Conservation (phyloP, 2,797 vertebrate species). For the Ctenopoma kingsleyae region DNA sequence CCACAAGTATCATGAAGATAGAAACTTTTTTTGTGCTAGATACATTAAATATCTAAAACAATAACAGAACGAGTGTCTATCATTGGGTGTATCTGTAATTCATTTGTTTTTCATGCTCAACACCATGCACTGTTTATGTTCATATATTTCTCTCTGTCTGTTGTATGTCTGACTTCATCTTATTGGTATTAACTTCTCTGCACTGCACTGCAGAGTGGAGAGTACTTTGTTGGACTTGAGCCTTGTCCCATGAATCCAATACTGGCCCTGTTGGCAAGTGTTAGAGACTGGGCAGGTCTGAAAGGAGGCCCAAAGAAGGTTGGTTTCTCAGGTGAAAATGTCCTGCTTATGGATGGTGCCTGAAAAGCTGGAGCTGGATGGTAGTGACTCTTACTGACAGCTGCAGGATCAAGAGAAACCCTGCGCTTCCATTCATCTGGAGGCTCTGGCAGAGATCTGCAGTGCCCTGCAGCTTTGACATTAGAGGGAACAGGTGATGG, state of each 20-base stretch:
- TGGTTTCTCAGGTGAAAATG: slow-evolving; percentile 71
- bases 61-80: no score
- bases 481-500: slow-evolving; percentile 85
- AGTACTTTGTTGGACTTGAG: slow-evolving; percentile 79
- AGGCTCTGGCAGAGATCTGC: slow-evolving; percentile 87
- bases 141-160: slow-evolving; percentile 7
- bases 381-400: slow-evolving; percentile 54
- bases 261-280: slow-evolving; percentile 75
- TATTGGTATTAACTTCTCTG: slow-evolving; percentile 77
- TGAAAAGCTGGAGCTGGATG: slow-evolving; percentile 46
- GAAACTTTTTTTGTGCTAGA: background rate
- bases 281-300: slow-evolving; percentile 83
- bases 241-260: slow-evolving; percentile 76
- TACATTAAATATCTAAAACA: slow-evolving; percentile 5
- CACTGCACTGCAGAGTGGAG: slow-evolving; percentile 77
- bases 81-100: no score
- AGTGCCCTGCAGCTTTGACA: slow-evolving; percentile 85
- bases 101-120: no score
- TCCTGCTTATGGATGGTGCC: slow-evolving; percentile 60
- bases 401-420: slow-evolving; percentile 77
- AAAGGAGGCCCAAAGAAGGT: slow-evolving; percentile 81
- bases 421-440: slow-evolving; percentile 88
- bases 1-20: background rate
- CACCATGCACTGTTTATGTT: background rate
- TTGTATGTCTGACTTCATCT: slow-evolving; percentile 15